phyloP scores from a whole-genome alignment of 2,113 vertebrate genomes.

The Bucco capensis region DNA sequence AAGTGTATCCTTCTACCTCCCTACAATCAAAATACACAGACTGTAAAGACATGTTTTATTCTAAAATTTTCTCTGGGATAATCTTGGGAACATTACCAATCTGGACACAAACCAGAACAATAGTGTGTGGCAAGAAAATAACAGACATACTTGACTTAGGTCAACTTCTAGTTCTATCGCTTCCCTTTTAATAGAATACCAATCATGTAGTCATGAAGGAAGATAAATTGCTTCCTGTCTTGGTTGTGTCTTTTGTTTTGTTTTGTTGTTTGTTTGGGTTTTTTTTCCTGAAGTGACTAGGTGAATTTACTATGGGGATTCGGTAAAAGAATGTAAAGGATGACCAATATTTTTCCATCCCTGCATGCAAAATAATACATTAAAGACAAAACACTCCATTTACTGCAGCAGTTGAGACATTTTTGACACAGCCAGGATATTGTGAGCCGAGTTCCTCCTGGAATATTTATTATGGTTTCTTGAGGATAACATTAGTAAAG shows the following conservation, averaged over 20 bases:
- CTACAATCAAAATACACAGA: background rate
- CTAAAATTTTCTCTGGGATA: background rate
- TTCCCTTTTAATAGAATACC: background rate
- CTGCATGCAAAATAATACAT: background rate
- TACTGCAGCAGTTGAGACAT: background rate
- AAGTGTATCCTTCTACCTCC: background rate
- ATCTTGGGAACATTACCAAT: background rate
- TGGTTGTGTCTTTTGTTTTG: background rate
- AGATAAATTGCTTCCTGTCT: background rate
- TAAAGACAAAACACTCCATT: background rate
- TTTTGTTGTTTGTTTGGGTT: background rate
- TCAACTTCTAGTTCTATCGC: background rate
- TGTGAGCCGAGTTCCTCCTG: background rate
- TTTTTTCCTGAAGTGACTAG: background rate
- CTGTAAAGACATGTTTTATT: background rate
- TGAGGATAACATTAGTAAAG: background rate
- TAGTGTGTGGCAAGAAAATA: background rate
- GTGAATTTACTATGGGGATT: background rate
- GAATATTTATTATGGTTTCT: background rate
- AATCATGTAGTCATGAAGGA: background rate
- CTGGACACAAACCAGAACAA: conserved; percentile 4
- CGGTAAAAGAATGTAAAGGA: background rate
- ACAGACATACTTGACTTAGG: background rate
- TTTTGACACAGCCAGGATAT: background rate
- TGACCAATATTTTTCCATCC: background rate